These are phyloP conservation scores for Leptatherina wallacei DNA, from an alignment of 2,797 vertebrate genomes.

Conservation along the genomic window DNA sequence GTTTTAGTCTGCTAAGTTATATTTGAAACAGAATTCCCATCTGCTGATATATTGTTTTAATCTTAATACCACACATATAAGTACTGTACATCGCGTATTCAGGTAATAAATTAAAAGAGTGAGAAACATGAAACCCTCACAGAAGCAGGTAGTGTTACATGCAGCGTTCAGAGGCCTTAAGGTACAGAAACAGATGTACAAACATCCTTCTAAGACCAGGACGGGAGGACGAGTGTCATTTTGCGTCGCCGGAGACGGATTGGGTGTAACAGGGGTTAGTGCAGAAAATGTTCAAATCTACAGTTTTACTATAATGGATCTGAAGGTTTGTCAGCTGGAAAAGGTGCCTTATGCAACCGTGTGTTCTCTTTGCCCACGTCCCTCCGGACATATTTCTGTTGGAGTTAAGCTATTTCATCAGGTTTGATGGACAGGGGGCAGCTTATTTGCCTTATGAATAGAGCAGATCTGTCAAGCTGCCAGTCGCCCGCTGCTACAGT, in stretches of 20 bases:
- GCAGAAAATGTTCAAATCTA: constrained; percentile 7
- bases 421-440: constrained; percentile 59
- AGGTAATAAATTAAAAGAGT: too few species aligned
- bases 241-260: too few species aligned
- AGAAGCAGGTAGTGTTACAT: neutral
- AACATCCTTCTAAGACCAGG: neutral
- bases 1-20: too few species aligned
- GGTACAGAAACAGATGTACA: neutral
- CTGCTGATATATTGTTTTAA: too few species aligned
- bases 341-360: constrained; percentile 41
- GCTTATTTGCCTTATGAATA: constrained; percentile 62
- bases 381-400: constrained; percentile 45
- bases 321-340: constrained; percentile 29
- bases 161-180: neutral
- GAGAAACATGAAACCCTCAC: too few species aligned
- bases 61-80: too few species aligned
- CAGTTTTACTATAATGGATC: neutral
- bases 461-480: constrained; percentile 64
- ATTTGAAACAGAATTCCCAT: too few species aligned
- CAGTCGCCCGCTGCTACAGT: constrained; percentile 54
- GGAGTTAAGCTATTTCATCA: constrained; percentile 58
- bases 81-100: too few species aligned
- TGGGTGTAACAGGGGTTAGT: too few species aligned
- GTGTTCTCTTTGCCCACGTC: constrained; percentile 44
- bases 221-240: too few species aligned